These are phyloP conservation scores for Achroia grisella DNA, from an alignment of 1,140 invertebrate genomes.

Conservation along the genomic window DNA sequence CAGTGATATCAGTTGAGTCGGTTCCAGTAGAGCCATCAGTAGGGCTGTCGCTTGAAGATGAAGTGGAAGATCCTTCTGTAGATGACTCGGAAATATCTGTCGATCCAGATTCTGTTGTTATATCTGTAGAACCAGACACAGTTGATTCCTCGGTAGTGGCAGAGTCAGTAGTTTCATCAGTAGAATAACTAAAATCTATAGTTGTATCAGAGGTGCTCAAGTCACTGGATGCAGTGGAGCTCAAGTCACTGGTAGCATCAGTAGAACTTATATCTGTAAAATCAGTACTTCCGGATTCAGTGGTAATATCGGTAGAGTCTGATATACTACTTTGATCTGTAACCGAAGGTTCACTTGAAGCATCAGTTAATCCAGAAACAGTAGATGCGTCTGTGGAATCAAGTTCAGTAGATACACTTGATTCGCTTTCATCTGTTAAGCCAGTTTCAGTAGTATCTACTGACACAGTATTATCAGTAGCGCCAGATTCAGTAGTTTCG, in stretches of 20 bases:
- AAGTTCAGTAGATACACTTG: background rate
- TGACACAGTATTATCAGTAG: slow-evolving; percentile 2
- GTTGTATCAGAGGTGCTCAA: background rate
- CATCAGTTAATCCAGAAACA: background rate
- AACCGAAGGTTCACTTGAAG: background rate
- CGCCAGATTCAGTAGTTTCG: background rate
- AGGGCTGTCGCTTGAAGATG: slow-evolving; percentile 1
- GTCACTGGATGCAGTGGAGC: slow-evolving; percentile 9
- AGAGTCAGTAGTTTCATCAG: slow-evolving; percentile 16
- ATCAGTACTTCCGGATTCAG: background rate
- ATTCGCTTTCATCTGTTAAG: slow-evolving; percentile 4
- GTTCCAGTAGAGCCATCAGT: slow-evolving; percentile 12
- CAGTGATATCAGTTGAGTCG: background rate
- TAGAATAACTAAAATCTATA: slow-evolving; percentile 2
- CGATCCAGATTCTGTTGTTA: background rate
- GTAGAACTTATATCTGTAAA: slow-evolving; percentile 14
- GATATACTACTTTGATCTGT: slow-evolving; percentile 8
- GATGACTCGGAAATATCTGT: slow-evolving; percentile 2
- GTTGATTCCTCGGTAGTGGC: slow-evolving; percentile 3
- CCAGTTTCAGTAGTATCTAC: slow-evolving; percentile 6
- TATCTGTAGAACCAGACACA: slow-evolving; percentile 2
- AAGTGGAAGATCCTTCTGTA: background rate
- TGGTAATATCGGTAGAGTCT: slow-evolving; percentile 7
- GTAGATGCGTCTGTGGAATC: background rate
- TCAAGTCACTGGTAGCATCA: slow-evolving; percentile 13